Conservation (phyloP, 2,888 invertebrate genomes). For the Galerucella pusilla region DNA sequence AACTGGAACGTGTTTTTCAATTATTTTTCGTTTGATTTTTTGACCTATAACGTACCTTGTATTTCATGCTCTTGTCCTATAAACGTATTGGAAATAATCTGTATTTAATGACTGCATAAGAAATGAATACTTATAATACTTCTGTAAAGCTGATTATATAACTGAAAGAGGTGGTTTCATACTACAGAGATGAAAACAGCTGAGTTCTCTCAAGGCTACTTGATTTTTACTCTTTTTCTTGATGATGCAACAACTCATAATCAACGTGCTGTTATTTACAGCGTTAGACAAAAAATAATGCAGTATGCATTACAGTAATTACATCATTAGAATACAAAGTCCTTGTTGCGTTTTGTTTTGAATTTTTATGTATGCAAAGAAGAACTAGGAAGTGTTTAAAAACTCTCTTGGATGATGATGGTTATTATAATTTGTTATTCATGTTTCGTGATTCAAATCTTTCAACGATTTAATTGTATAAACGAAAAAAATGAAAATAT, state of each 20-base stretch:
- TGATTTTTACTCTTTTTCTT: slow-evolving; percentile 32
- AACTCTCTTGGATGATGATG: neutral
- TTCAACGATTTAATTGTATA: neutral
- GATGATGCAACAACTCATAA: slow-evolving; percentile 33
- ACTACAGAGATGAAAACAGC: slow-evolving; percentile 28
- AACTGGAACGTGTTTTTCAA: neutral
- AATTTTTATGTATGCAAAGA: slow-evolving; percentile 4
- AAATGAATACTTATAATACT: slow-evolving; percentile 9
- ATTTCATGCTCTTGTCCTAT: neutral
- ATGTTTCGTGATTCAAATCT: neutral
- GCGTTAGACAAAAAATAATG: slow-evolving; percentile 29
- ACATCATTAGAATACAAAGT: slow-evolving; percentile 27
- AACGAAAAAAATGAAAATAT: neutral
- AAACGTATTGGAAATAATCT: slow-evolving; percentile 4
- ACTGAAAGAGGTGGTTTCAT: slow-evolving; percentile 24
- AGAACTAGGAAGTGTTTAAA: slow-evolving; percentile 14
- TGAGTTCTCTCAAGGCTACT: slow-evolving; percentile 33
- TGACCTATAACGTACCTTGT: neutral
- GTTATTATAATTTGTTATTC: slow-evolving; percentile 1
- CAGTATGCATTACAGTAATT: slow-evolving; percentile 31
- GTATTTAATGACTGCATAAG: slow-evolving; percentile 17
- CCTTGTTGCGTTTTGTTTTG: slow-evolving; percentile 18
- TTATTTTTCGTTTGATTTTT: neutral
- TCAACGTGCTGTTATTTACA: slow-evolving; percentile 30
- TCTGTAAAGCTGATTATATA: slow-evolving; percentile 26